These are phyloP conservation scores for Caenorhabditis briggsae DNA, from an alignment of 1,140 invertebrate species.

Conservation along the genomic window DNA sequence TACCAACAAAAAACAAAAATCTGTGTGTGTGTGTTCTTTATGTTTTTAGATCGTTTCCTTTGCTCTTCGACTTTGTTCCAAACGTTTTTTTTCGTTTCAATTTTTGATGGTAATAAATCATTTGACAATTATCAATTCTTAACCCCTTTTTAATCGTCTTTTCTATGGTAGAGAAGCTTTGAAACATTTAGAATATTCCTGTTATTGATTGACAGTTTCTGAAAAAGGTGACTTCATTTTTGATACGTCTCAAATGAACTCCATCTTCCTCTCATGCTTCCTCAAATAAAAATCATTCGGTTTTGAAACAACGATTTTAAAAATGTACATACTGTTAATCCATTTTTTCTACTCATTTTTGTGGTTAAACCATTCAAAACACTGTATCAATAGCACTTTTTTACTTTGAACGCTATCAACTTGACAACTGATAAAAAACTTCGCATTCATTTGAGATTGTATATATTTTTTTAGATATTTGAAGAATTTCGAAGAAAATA, in stretches of 20 bases:
- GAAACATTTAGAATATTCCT: background rate
- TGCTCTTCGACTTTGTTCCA: background rate
- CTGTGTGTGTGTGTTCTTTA: background rate
- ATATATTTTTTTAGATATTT: no score
- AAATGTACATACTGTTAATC: background rate
- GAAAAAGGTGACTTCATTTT: background rate
- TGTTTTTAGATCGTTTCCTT: background rate
- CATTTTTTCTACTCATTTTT: background rate
- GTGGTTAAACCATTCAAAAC: background rate
- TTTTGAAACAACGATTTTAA: background rate
- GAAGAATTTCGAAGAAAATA: no score
- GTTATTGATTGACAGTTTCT: background rate
- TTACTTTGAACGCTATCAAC: no score
- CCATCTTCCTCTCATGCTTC: no score
- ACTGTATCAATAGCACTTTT: background rate
- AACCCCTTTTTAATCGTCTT: background rate
- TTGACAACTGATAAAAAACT: no score
- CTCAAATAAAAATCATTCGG: no score
- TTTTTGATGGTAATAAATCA: slow-evolving; percentile 17
- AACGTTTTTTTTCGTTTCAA: background rate
- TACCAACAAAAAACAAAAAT: background rate
- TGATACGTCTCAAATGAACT: no score
- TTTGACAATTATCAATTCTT: background rate
- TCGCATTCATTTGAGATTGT: no score
- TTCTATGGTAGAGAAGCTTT: background rate